Percentiles rank a stretch among this genome's conserved stretches.
Conservation (phyloP, 2,888 invertebrate genomes). For the Polyploca ridens region DNA sequence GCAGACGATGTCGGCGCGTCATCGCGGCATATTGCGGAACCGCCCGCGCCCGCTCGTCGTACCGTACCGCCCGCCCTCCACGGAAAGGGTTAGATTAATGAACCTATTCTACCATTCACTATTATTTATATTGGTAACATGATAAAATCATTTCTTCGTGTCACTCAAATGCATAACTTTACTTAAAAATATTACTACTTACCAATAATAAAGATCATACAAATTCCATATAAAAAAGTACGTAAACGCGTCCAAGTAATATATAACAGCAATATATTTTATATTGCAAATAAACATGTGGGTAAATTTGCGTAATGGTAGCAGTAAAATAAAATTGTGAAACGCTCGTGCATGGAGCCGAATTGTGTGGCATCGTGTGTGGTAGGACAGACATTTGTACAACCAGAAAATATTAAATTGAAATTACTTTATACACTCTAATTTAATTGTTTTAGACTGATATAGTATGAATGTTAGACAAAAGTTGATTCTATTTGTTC, state of each 20-base stretch:
- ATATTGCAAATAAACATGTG: conserved; percentile 82
- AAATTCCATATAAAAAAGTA: conserved; percentile 40
- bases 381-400: background rate
- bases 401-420: background rate
- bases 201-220: conserved; percentile 24
- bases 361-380: background rate
- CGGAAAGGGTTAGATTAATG: conserved; percentile 76
- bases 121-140: conserved; percentile 4
- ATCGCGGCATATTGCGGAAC: conserved; percentile 74
- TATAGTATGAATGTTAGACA: too few species aligned
- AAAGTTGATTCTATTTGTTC: too few species aligned
- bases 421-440: background rate
- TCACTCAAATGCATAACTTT: background rate
- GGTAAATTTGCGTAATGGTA: conserved; percentile 81
- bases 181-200: background rate
- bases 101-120: conserved; percentile 40
- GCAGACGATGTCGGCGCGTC: conserved; percentile 80
- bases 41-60: conserved; percentile 23
- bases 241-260: conserved; percentile 45
- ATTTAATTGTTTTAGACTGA: background rate
- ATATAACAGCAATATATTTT: conserved; percentile 71
- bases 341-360: conserved; percentile 39
- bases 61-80: conserved; percentile 26
- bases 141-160: background rate
- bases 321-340: conserved; percentile 65